Base-by-base conservation (phyloP, 2,888 invertebrate genomes). In the Micoletzkya japonica region DNA sequence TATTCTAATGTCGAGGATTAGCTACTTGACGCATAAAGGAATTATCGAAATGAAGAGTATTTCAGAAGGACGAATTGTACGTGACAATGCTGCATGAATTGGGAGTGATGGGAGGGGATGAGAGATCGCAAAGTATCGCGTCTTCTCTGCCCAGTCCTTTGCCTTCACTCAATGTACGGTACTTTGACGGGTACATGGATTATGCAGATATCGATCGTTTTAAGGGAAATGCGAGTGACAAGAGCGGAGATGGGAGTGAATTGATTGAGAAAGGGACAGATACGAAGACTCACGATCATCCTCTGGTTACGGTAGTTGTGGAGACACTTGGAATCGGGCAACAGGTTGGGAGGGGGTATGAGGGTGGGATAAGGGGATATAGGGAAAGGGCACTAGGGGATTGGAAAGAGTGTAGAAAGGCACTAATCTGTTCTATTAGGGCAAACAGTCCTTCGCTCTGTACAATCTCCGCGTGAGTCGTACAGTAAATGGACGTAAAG, bases 61-160 rank as follows among this genome's bases (percentile, higher is more conserved):
- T 64, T 1, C 50, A 64, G 67, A 89, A 89, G 76, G 90, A 90
- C 73, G 87, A 89, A 71, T 88, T 90, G 0, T 92, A 92, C 84
- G 87, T 91, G 4, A 90, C 90, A 82, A 88, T 92, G 71, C 87
- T 92, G 56, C 90, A 90, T 60, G 92, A 92, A 80, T 86, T 92
- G 60, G 92, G 78, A 34, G 92, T 86, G 86, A 91, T 82, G 20
- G 68, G 77, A 90, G 36, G 74, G 32, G 72, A n/a, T 20, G 52
- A 67, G 37, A 67, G n/a, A n/a, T n/a, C n/a, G n/a, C n/a, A n/a
- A n/a, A n/a, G n/a, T n/a, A n/a, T n/a, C n/a, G n/a, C n/a, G n/a
- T n/a, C n/a, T n/a, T n/a, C n/a, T n/a, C n/a, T n/a, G n/a, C n/a
- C n/a, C n/a, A n/a, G n/a, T n/a, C n/a, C n/a, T n/a, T n/a, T n/a